Percentiles rank a stretch among this genome's conserved stretches.
These are phyloP conservation scores for Diarsia brunnea DNA, from an alignment of 2,888 invertebrate species.

Conservation along the genomic window DNA sequence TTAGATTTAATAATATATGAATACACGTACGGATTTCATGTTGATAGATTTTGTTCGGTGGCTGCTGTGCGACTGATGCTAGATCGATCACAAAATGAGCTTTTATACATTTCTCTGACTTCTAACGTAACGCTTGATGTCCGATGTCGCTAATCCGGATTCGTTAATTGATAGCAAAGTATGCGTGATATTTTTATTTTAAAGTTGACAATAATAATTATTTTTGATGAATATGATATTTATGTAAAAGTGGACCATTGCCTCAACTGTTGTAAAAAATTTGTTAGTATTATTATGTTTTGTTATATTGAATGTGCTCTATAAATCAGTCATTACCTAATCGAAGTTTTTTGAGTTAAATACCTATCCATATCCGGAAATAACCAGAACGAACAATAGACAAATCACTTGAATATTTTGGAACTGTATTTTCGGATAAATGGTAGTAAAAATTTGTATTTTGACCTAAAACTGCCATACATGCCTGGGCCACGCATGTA, in stretches of 20 bases:
- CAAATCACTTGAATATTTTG: background rate
- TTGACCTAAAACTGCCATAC: too few species aligned
- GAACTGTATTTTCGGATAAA: background rate
- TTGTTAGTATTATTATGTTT: background rate
- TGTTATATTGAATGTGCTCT: background rate
- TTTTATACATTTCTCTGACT: constrained; percentile 55
- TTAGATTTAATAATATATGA: background rate
- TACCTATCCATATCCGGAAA: background rate
- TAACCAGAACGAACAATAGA: background rate
- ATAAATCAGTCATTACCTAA: background rate
- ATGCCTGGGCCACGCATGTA: too few species aligned
- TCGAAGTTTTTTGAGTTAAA: background rate
- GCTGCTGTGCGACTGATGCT: constrained; percentile 55
- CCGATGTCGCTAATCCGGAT: constrained; percentile 45
- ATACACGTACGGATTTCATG: constrained; percentile 64
- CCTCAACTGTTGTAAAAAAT: background rate
- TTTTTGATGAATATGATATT: background rate
- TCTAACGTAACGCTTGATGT: constrained; percentile 24
- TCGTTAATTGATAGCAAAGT: constrained; percentile 23
- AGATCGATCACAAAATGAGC: constrained; percentile 20
- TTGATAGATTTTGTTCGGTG: constrained; percentile 34
- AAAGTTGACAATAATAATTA: constrained; percentile 32
- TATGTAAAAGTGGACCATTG: background rate
- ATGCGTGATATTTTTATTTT: constrained; percentile 39
- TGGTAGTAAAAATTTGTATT: too few species aligned